phyloP scores from a whole-genome alignment of 2,888 invertebrate species.

The Timandra comae region DNA sequence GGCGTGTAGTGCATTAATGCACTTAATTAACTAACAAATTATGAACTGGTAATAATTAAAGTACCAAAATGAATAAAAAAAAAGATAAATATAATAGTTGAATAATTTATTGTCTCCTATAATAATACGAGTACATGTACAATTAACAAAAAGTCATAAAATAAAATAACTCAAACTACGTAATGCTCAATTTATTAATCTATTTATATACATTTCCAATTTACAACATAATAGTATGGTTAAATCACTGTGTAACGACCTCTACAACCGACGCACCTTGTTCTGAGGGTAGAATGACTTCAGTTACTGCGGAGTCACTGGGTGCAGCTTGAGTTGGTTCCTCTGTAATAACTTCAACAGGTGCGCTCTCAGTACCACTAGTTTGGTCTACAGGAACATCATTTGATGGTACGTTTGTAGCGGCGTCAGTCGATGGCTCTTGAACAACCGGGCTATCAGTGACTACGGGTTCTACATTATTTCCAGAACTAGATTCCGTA shows the following conservation, averaged over 20 bases:
- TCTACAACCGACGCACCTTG: conserved; percentile 51
- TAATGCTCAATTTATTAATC: conserved; percentile 20
- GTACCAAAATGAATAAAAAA: too few relatives aligned
- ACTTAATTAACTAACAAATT: too few relatives aligned
- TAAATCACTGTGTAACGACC: conserved; percentile 40
- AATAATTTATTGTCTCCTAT: too few relatives aligned
- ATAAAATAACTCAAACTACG: neutral
- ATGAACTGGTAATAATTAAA: too few relatives aligned
- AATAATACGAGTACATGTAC: neutral
- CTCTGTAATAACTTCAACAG: neutral
- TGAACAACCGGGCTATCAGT: neutral
- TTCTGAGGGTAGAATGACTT: conserved; percentile 33
- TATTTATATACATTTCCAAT: conserved; percentile 21
- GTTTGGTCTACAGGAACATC: neutral
- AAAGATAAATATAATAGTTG: neutral
- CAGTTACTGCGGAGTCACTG: neutral
- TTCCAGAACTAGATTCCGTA: too few relatives aligned
- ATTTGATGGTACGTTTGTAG: neutral
- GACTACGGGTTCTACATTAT: too few relatives aligned
- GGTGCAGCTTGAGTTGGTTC: conserved; percentile 1
- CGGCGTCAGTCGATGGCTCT: conserved; percentile 1
- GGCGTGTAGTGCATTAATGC: too few relatives aligned
- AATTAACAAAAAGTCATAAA: neutral
- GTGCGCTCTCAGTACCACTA: neutral
- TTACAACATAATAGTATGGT: conserved; percentile 15